Conservation (phyloP, 2,113 vertebrate genomes). For the human region DNA sequence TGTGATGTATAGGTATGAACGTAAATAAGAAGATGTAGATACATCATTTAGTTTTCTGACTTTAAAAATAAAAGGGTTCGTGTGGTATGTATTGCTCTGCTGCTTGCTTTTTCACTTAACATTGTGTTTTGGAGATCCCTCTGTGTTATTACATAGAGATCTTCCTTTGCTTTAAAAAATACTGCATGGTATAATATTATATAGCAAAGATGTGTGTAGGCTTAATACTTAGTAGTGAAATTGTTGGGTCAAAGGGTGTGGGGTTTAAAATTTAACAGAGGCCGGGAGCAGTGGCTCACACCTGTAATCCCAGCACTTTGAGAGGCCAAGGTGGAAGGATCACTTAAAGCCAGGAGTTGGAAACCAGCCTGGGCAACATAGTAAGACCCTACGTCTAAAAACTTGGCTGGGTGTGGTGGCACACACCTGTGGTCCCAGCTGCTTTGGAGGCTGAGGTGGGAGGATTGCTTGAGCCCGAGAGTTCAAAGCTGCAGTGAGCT, state of each 20-base stretch:
- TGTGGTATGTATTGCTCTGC: background rate
- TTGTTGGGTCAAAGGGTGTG: background rate
- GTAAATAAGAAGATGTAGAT: background rate
- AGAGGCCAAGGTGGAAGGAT: too few relatives aligned
- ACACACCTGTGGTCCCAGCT: too few relatives aligned
- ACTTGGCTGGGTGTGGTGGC: too few relatives aligned
- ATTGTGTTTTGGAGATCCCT: background rate
- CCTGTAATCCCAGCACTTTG: too few relatives aligned
- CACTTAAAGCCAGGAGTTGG: too few relatives aligned
- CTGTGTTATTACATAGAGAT: background rate
- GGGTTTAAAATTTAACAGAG: slow-evolving; percentile 18
- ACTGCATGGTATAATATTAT: background rate
- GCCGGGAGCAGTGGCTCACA: too few relatives aligned
- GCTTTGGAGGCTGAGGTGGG: too few relatives aligned
- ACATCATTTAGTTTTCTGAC: background rate
- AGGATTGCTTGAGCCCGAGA: too few relatives aligned
- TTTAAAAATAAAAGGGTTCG: background rate
- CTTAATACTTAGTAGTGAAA: background rate
- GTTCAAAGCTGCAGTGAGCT: too few relatives aligned
- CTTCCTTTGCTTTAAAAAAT: background rate
- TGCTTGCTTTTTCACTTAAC: background rate
- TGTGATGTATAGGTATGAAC: background rate
- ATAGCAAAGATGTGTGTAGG: background rate
- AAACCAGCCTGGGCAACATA: too few relatives aligned
- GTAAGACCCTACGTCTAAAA: too few relatives aligned